A percentile compares a stretch with the other conserved stretches of the same genome.
These are phyloP conservation scores for Drosophila birchii DNA, from an alignment of 2,888 invertebrate species.

Conservation along the genomic window DNA sequence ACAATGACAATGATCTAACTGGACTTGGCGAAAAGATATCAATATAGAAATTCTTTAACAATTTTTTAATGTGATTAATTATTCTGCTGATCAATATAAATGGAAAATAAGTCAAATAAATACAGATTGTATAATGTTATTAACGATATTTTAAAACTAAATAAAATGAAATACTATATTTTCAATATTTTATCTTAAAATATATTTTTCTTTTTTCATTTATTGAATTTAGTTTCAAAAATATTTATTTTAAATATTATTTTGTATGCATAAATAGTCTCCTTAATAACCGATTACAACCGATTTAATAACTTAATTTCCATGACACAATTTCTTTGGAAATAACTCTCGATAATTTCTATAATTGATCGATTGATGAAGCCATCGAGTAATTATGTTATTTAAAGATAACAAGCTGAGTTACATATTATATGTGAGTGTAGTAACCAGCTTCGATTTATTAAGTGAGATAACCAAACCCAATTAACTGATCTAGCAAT, in stretches of 20 bases:
- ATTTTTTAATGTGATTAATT: too few relatives aligned
- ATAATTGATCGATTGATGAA: not conserved
- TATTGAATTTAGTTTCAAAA: too few relatives aligned
- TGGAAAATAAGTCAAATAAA: too few relatives aligned
- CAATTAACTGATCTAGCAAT: not conserved
- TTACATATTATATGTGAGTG: not conserved
- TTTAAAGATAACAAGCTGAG: not conserved
- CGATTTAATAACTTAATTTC: not conserved
- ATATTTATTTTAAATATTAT: not conserved
- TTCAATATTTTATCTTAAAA: too few relatives aligned
- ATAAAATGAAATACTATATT: too few relatives aligned
- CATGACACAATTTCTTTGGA: conserved; percentile 17
- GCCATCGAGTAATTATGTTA: not conserved
- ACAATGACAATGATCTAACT: too few relatives aligned
- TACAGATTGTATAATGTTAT: too few relatives aligned
- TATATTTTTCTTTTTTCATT: too few relatives aligned
- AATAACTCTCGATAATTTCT: conserved; percentile 10
- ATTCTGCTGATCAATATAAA: too few relatives aligned
- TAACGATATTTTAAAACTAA: too few relatives aligned
- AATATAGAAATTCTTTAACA: too few relatives aligned
- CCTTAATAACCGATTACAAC: not conserved
- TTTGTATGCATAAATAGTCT: not conserved
- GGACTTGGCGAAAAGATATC: too few relatives aligned
- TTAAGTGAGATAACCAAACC: not conserved
- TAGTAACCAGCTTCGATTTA: not conserved